Conservation (phyloP, 2,888 invertebrate genomes). For the Scotopteryx bipunctaria region DNA sequence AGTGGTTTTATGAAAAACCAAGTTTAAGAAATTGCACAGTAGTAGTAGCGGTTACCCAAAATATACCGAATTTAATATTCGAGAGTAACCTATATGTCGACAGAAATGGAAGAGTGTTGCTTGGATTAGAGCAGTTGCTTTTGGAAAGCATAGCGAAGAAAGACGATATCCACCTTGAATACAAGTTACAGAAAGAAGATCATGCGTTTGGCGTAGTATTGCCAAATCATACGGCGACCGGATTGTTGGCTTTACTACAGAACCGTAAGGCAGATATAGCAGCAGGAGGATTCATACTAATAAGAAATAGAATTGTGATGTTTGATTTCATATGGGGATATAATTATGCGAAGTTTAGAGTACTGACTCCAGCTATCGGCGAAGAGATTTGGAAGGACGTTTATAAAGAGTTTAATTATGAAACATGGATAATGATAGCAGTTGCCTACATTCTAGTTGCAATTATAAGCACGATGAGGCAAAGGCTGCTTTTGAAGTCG, state of each 20-base stretch:
- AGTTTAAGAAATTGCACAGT: slow-evolving; percentile 50
- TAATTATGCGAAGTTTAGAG: slow-evolving; percentile 44
- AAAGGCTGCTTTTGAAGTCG: slow-evolving; percentile 33
- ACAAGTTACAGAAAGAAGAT: slow-evolving; percentile 35
- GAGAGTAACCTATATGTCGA: slow-evolving; percentile 42
- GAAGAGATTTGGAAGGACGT: slow-evolving; percentile 54
- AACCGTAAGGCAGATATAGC: slow-evolving; percentile 49
- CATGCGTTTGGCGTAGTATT: slow-evolving; percentile 48
- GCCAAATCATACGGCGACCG: slow-evolving; percentile 54
- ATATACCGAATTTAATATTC: slow-evolving; percentile 50
- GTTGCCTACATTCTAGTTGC: slow-evolving; percentile 40
- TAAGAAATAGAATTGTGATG: slow-evolving; percentile 51
- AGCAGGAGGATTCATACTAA: slow-evolving; percentile 53
- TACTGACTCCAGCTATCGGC: slow-evolving; percentile 49
- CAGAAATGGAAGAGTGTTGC: slow-evolving; percentile 39
- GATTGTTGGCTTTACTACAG: slow-evolving; percentile 50
- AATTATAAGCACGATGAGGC: slow-evolving; percentile 34
- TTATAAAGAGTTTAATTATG: slow-evolving; percentile 50
- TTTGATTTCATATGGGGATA: slow-evolving; percentile 62
- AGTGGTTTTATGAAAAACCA: slow-evolving; percentile 37
- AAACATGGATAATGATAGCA: slow-evolving; percentile 55
- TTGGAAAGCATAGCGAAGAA: slow-evolving; percentile 49
- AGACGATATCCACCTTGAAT: slow-evolving; percentile 47
- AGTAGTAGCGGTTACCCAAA: slow-evolving; percentile 47
- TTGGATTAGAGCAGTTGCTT: slow-evolving; percentile 58